Evolutionary conservation across 2,888 invertebrate species (phyloP).

Genomic region (Phortica okadai): DNA sequence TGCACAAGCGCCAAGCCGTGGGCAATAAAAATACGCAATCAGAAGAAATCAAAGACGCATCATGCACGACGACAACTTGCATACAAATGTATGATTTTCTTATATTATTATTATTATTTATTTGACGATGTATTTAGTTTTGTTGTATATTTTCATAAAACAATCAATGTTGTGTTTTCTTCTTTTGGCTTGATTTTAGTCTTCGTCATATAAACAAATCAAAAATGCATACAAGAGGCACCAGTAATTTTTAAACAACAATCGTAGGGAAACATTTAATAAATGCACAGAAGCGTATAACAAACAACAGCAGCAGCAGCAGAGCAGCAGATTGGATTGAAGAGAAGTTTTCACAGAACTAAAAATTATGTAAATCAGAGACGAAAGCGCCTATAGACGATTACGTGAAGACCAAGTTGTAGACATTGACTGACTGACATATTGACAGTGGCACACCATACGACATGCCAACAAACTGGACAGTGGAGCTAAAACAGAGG

Average conservation of each 20-base stretch:
- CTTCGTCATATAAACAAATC: slow-evolving; percentile 22
- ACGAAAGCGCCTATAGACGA: slow-evolving; percentile 7
- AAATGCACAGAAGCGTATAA: slow-evolving; percentile 35
- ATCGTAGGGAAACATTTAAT: slow-evolving; percentile 2
- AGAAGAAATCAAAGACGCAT: slow-evolving; percentile 22
- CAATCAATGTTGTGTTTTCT: slow-evolving; percentile 2
- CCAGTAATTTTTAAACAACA: slow-evolving; percentile 29
- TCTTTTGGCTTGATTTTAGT: neutral
- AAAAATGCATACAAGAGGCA: slow-evolving; percentile 30
- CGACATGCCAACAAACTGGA: neutral
- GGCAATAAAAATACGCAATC: slow-evolving; percentile 12
- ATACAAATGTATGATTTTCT: slow-evolving; percentile 16
- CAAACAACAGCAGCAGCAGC: slow-evolving; percentile 42
- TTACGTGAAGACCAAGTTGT: neutral
- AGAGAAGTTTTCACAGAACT: slow-evolving; percentile 8
- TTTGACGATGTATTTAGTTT: neutral
- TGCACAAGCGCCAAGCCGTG: neutral
- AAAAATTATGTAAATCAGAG: slow-evolving; percentile 22
- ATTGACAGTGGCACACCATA: slow-evolving; percentile 8
- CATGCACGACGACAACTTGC: neutral
- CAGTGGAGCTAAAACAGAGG: neutral
- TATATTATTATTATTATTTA: neutral
- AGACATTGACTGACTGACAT: slow-evolving; percentile 5
- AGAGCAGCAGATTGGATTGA: slow-evolving; percentile 11
- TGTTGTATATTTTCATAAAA: neutral